These are phyloP conservation scores for Pygmarrhopalites habei DNA, from an alignment of 1,140 invertebrate species.

Conservation along the genomic window DNA sequence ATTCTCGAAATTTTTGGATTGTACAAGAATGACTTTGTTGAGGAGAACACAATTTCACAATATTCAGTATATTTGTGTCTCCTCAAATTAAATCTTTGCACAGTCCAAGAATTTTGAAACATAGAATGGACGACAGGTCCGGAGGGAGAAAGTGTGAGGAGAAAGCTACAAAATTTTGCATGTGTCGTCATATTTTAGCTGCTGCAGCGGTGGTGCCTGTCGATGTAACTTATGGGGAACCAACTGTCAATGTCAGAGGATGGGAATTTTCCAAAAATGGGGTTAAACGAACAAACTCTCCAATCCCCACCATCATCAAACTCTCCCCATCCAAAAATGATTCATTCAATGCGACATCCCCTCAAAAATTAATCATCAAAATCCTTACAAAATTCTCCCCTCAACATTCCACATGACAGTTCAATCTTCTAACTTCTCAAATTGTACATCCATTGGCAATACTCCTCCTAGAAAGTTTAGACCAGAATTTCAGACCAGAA, in stretches of 20 bases:
- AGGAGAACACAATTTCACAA: too few relatives aligned
- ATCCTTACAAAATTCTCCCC: neutral
- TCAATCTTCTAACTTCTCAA: too few relatives aligned
- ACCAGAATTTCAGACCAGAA: too few relatives aligned
- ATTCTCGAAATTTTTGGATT: too few relatives aligned
- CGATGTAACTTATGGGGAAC: constrained; percentile 84
- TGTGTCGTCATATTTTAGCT: too few relatives aligned
- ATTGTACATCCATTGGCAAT: neutral
- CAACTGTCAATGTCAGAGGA: constrained; percentile 80
- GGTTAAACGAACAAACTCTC: constrained; percentile 45
- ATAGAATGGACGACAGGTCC: constrained; percentile 70
- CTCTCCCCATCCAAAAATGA: neutral
- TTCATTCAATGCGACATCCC: too few relatives aligned
- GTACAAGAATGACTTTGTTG: too few relatives aligned
- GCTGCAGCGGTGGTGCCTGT: constrained; percentile 77
- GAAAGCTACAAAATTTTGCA: too few relatives aligned
- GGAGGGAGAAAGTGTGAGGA: too few relatives aligned
- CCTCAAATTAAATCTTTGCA: too few relatives aligned
- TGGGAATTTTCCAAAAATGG: constrained; percentile 85
- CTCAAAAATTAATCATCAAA: neutral
- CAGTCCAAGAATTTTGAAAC: too few relatives aligned
- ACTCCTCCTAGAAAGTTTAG: neutral
- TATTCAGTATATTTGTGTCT: too few relatives aligned
- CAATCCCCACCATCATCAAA: neutral
- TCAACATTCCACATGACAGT: neutral